Base-by-base conservation (phyloP, 2,888 invertebrate genomes). In the Carterocephalus palaemon region DNA sequence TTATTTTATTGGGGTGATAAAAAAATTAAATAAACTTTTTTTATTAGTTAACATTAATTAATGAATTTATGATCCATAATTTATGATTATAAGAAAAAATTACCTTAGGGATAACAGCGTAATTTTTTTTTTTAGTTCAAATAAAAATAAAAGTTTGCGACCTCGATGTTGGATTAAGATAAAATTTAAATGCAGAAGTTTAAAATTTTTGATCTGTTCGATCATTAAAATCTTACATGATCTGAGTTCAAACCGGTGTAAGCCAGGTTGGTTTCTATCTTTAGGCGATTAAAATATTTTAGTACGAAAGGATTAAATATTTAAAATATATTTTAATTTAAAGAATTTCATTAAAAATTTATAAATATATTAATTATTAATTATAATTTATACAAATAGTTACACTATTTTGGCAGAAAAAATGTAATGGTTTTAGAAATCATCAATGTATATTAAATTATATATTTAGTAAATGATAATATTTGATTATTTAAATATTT, bases 131-230 rank as follows among this genome's bases (percentile, higher is more conserved):
- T 80, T 90, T 88, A 93, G 92, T 88, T 89, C 92, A 70, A 77
- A 93, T 93, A 89, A 83, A 88, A 89, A 90, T 88, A 87, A 89
- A 76, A 89, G 91, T 87, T 93, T 93, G 91, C 91, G 92, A 93
- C 93, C 93, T 94, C 93, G 93, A 94, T 94, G 93, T 93, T 94
- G 93, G 92, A 93, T 93, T 93, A 93, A 91, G 88, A 86, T 88
- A 84, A 87, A 89, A 81, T 84, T 88, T 88, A 84, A 88, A 89
- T 88, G 92, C 67, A 92, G 90, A 76, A 82, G 88, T 88, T 90
- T 84, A 88, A 86, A 80, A 78, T 82, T 46, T 90, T 91, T 89
- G 88, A 90, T 91, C 92, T 93, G 92, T 93, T 93, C 92, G 92
- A 92, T 92, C 89, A 89, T 92, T 92, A 89, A 92, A 90, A 89